Evolutionary conservation across 1,140 invertebrate species (phyloP).

Genomic region (Papilio xuthus): DNA sequence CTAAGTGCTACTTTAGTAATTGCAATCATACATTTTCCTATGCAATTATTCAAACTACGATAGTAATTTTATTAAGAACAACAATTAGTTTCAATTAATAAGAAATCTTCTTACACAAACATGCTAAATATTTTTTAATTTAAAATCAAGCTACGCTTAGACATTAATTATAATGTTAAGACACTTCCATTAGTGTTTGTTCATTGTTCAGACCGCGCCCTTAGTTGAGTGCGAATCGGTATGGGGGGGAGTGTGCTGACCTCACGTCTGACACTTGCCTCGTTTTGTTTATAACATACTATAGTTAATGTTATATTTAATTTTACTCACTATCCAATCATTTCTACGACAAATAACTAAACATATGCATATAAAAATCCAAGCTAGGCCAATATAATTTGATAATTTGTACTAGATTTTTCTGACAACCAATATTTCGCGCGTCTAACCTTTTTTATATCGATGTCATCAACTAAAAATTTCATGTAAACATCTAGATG

Average conservation of each 20-base stretch:
- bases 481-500: too few species aligned
- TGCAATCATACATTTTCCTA: too few species aligned
- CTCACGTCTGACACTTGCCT: conserved; percentile 39
- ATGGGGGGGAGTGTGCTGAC: conserved; percentile 34
- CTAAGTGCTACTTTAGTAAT: too few species aligned
- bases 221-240: conserved; percentile 8
- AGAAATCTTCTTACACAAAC: neutral
- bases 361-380: too few species aligned
- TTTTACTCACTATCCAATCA: too few species aligned
- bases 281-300: conserved; percentile 4
- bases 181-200: conserved; percentile 18
- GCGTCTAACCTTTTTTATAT: too few species aligned
- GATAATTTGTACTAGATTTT: too few species aligned
- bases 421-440: too few species aligned
- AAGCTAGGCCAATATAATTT: too few species aligned
- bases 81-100: neutral
- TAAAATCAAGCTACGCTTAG: neutral
- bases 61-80: neutral
- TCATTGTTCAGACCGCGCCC: conserved; percentile 30
- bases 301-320: neutral
- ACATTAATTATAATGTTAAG: neutral
- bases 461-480: too few species aligned
- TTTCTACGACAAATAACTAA: too few species aligned
- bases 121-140: neutral
- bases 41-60: too few species aligned